These are phyloP conservation scores for Ptychoptera albimana DNA, from an alignment of 2,888 invertebrate genomes.

Conservation along the genomic window DNA sequence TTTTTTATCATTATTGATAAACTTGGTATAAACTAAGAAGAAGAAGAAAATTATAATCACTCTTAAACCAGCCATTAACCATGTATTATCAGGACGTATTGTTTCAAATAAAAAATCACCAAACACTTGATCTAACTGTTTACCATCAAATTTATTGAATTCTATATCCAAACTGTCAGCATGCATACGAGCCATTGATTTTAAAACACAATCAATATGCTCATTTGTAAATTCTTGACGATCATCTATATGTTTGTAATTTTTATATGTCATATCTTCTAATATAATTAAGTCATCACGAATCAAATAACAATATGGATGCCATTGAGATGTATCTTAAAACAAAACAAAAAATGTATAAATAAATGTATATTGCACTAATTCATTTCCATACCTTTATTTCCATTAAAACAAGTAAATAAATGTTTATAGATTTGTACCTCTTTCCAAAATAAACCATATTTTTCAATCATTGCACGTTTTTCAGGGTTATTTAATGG, in stretches of 20 bases:
- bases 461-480: slow-evolving; percentile 18
- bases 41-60: not conserved
- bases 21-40: too few relatives aligned
- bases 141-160: not conserved
- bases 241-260: slow-evolving; percentile 19
- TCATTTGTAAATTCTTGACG: slow-evolving; percentile 23
- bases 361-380: too few relatives aligned
- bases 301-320: slow-evolving; percentile 27
- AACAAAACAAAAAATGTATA: not conserved
- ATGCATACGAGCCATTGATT: slow-evolving; percentile 29
- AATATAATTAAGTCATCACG: slow-evolving; percentile 28
- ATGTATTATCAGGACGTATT: not conserved
- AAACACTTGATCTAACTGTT: not conserved
- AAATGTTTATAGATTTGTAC: slow-evolving; percentile 2
- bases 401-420: not conserved
- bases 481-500: slow-evolving; percentile 18
- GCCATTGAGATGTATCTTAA: slow-evolving; percentile 14
- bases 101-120: not conserved
- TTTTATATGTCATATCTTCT: slow-evolving; percentile 28
- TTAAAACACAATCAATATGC: slow-evolving; percentile 27
- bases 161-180: slow-evolving; percentile 21
- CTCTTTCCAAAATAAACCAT: slow-evolving; percentile 19
- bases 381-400: not conserved
- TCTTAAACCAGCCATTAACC: not conserved
- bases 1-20: too few relatives aligned